Percentiles rank a stretch among this genome's conserved stretches.
These are phyloP conservation scores for Liolophura sinensis DNA, from an alignment of 1,140 invertebrate genomes.

Conservation along the genomic window DNA sequence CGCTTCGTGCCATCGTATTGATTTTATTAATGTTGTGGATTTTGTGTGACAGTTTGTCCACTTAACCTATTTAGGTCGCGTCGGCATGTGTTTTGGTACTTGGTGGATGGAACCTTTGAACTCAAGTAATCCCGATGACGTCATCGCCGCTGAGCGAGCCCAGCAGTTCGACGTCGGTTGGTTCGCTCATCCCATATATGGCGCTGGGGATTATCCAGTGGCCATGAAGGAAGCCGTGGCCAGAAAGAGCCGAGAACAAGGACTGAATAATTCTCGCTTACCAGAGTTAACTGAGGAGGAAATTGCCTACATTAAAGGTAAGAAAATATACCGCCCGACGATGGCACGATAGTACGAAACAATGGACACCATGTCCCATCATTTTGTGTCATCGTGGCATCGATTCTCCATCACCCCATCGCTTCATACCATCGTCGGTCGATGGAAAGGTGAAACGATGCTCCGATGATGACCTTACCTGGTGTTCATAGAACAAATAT, in stretches of 20 bases:
- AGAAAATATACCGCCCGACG: no score
- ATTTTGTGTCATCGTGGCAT: no score
- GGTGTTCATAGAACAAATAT: no score
- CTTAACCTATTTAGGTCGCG: conserved; percentile 14
- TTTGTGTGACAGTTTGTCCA: no score
- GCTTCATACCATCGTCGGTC: no score
- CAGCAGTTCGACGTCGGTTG: conserved; percentile 32
- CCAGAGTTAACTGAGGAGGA: conserved; percentile 50
- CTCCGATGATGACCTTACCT: no score
- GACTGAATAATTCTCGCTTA: conserved; percentile 33
- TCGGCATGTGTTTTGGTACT: conserved; percentile 29
- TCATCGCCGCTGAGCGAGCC: conserved; percentile 22
- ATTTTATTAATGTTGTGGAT: not conserved
- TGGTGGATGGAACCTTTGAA: conserved; percentile 30
- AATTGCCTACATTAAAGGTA: conserved; percentile 7
- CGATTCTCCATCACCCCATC: no score
- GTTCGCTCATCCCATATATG: conserved; percentile 31
- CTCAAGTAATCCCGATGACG: conserved; percentile 15
- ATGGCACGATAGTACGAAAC: no score
- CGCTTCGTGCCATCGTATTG: not conserved
- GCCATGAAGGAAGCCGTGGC: conserved; percentile 32
- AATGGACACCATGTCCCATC: no score
- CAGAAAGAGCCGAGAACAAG: conserved; percentile 31
- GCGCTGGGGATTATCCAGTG: conserved; percentile 30
- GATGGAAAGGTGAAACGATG: no score